Base-by-base conservation (phyloP, 2,888 invertebrate species). In the Drosophila recens region DNA sequence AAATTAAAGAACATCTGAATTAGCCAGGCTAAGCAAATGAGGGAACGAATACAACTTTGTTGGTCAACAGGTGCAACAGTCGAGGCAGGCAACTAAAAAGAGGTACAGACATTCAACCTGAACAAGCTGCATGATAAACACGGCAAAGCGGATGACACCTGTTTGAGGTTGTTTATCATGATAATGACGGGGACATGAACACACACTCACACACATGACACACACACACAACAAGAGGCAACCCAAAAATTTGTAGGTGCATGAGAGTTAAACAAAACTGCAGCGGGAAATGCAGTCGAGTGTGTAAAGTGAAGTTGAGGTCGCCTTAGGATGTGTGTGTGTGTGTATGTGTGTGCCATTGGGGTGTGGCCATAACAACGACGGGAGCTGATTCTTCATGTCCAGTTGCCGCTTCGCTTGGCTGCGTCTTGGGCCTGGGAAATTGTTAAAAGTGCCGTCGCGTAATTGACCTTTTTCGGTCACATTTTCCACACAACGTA, bases 111-210 rank as follows among this genome's bases (percentile, higher is more conserved):
- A 9, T 36, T 13, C 13, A 17, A 13, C 51, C 43, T 20, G 15
- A 15, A 15, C 36, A n/a, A 13, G 53, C 54, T 56, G 48, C 57
- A 45, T 54, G 56, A 68, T 36, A 53, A 61, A 62, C 75, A 9
- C 6, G 56, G 61, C 70, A 78, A 66, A 87, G 82, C 86, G 83
- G 90, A 87, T 86, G 90, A 88, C 86, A 87, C 89, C 90, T 90
- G 87, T 88, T 67, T 51, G 36, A 63, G 33, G 71, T 75, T 84
- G 87, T 79, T 83, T 70, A 84, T 89, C 85, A 72, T 58, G 76
- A 87, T 89, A 89, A 86, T 89, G 71, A 82, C 72, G 58, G 72
- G 58, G 72, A 51, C 66, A 54, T 73, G 65, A 57, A 62, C 63
- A 69, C 71, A 52, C 33, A 67, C 61, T 40, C 36, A 34, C 36